A percentile compares a stretch with the other conserved stretches of the same genome.
Evolutionary conservation across 2,113 vertebrate species (phyloP).

Genomic region (Microtus montanus): DNA sequence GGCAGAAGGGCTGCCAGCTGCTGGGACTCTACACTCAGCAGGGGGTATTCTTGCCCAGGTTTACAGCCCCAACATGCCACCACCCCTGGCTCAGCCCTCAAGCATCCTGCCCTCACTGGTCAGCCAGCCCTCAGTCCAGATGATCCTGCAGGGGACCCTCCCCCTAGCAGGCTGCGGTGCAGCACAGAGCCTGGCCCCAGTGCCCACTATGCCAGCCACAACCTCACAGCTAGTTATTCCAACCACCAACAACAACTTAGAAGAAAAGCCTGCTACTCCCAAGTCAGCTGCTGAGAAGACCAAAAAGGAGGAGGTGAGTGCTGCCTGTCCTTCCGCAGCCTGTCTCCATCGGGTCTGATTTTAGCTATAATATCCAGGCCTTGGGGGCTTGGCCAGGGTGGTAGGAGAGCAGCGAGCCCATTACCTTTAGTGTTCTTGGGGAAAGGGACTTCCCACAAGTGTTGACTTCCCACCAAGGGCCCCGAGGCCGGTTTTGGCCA

Average conservation of each 20-base stretch:
- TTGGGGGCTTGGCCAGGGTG: not conserved
- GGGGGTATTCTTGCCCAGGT: conserved; percentile 72
- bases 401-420: not conserved
- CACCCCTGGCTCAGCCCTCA: conserved; percentile 75
- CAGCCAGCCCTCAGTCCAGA: conserved; percentile 84
- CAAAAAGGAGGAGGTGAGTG: conserved; percentile 87
- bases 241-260: conserved; percentile 27
- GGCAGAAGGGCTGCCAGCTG: no score
- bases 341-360: not conserved
- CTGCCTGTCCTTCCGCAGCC: not conserved
- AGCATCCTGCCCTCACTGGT: conserved; percentile 79
- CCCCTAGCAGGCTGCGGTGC: conserved; percentile 70
- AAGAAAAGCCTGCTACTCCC: conserved; percentile 69
- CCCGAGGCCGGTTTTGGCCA: not conserved
- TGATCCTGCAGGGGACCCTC: conserved; percentile 84
- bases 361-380: not conserved
- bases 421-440: not conserved
- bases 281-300: conserved; percentile 81
- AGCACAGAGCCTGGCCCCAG: conserved; percentile 78
- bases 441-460: no score
- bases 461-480: fast-evolving
- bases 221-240: conserved; percentile 81
- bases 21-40: fast-evolving
- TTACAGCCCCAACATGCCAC: conserved; percentile 79
- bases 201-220: conserved; percentile 64